phyloP scores from a whole-genome alignment of 2,888 invertebrate genomes.

The Apocheima hispidaria region DNA sequence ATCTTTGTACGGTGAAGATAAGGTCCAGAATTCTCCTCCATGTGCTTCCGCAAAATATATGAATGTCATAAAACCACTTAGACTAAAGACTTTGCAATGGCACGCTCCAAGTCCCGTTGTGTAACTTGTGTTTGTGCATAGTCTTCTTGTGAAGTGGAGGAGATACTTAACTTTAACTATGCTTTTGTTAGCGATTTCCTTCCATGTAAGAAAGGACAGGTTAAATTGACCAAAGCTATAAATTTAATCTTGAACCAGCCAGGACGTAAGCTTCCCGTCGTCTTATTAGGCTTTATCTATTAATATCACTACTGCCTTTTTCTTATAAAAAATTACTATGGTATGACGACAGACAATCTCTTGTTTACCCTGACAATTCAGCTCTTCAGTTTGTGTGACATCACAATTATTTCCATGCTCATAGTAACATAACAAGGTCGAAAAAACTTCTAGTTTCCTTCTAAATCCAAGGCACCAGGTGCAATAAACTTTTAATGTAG shows the following conservation, averaged over 20 bases:
- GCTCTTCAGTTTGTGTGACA: too few species aligned
- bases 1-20: too few species aligned
- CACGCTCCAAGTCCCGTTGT: too few species aligned
- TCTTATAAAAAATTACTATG: not conserved
- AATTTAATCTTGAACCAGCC: not conserved
- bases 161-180: not conserved
- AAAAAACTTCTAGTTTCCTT: not conserved
- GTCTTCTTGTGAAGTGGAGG: too few species aligned
- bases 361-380: not conserved
- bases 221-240: not conserved
- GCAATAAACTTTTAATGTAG: conserved; percentile 10
- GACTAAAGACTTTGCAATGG: too few species aligned
- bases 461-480: not conserved
- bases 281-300: not conserved
- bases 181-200: conserved; percentile 45
- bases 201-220: conserved; percentile 38
- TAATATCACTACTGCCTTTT: not conserved
- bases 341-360: not conserved
- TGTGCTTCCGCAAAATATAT: too few species aligned
- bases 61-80: too few species aligned
- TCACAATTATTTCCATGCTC: too few species aligned
- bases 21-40: too few species aligned
- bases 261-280: not conserved
- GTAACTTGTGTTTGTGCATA: too few species aligned
- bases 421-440: not conserved